Base-by-base conservation (phyloP, 1,140 invertebrate species). In the Linepithema humile region DNA sequence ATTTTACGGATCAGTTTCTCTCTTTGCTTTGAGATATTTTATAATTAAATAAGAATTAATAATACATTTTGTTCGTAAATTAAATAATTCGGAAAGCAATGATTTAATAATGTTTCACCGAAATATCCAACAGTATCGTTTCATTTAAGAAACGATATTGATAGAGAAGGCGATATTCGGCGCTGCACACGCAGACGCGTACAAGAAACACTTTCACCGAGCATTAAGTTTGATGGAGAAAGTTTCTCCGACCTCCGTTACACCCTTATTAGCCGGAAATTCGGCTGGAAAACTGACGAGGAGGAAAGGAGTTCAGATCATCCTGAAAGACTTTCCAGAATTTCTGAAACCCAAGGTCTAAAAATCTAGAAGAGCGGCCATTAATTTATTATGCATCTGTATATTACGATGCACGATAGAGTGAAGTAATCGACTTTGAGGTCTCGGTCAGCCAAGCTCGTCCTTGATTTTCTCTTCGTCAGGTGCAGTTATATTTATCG, bases 121-220 rank as follows among this genome's bases (percentile, higher is more conserved):
- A 67, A 73, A 69, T 32, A 45, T 29, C 65, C n/a, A 9, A 35
- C 23, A 62, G 83, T 83, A 73, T 67, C 26, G 70, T 82, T 84
- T n/a, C 17, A 17, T 7, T 32, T 12, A 23, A 78, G 83, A 43
- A 62, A 55, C 62, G 53, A 57, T 86, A 45, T 26, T 29, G 65
- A 84, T 75, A 77, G 35, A 74, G 55, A 38, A 82, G 83, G 40
- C 48, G 35, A 89, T 82, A 89, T 89, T 85, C 40, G 62, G 74
- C 83, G 65, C 7, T 64, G 7, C 6, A 55, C 23, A 40, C 60
- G 43, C 73, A 59, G 43, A 62, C 29, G 83, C 48, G 80, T 60
- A 45, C 83, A 80, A 83, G 87, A 85, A 90, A 90, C 73, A 90
- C 88, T 90, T 90, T 90, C 88, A 90, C 88, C 85, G 50, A 55